These are phyloP conservation scores for Digitonthophagus gazella DNA, from an alignment of 2,888 invertebrate genomes.

Conservation along the genomic window DNA sequence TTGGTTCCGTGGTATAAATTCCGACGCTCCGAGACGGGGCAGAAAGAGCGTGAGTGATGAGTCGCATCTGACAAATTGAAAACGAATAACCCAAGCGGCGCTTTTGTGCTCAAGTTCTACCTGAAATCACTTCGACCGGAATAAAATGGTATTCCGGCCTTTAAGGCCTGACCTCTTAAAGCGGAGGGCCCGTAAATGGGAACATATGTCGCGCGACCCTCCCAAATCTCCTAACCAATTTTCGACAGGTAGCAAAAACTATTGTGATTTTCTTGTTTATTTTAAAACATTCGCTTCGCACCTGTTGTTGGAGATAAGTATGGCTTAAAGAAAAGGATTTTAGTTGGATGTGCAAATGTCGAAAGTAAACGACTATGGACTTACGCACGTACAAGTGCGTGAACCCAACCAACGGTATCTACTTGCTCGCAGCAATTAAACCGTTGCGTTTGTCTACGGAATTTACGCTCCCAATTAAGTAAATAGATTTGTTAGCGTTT, in stretches of 20 bases:
- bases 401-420: not conserved
- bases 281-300: not conserved
- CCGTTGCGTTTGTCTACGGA: slow-evolving; percentile 5
- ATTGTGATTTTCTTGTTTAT: not conserved
- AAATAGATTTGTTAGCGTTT: slow-evolving; percentile 17
- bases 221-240: not conserved
- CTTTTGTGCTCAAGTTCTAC: slow-evolving; percentile 13
- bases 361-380: not conserved
- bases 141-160: slow-evolving; percentile 6
- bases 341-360: too few species aligned
- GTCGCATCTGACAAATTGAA: slow-evolving; percentile 16
- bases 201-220: slow-evolving; percentile 9
- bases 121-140: slow-evolving; percentile 8
- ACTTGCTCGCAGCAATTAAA: slow-evolving; percentile 11
- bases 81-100: slow-evolving; percentile 9
- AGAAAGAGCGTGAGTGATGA: slow-evolving; percentile 13
- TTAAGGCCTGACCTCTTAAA: slow-evolving; percentile 10
- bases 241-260: slow-evolving; percentile 1
- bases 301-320: not conserved
- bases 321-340: too few species aligned
- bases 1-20: slow-evolving; percentile 7
- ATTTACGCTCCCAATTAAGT: slow-evolving; percentile 13
- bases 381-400: not conserved
- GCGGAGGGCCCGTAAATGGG: slow-evolving; percentile 6
- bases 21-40: slow-evolving; percentile 3